Conservation (phyloP, 2,797 vertebrate species). For the Chelmon rostratus region DNA sequence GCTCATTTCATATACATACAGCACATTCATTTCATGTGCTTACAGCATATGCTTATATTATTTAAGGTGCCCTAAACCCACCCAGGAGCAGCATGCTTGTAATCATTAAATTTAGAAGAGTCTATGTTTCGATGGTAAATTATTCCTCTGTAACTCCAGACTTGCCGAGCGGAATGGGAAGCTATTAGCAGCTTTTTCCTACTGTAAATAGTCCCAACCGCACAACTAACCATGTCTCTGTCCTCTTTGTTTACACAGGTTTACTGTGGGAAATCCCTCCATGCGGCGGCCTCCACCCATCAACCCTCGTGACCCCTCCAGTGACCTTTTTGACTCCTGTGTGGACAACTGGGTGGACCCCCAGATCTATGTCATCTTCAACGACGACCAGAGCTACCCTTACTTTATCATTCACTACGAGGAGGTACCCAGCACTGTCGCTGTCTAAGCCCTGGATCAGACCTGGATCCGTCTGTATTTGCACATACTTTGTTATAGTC, state of each 20-base stretch:
- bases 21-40: constrained; percentile 28
- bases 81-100: constrained; percentile 28
- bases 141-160: constrained; percentile 10
- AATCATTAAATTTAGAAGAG: constrained; percentile 46
- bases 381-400: constrained; percentile 99
- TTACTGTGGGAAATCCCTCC: constrained; percentile 95
- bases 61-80: constrained; percentile 33
- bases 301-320: constrained; percentile 92
- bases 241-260: constrained; percentile 71
- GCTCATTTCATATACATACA: constrained; percentile 46
- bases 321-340: constrained; percentile 98
- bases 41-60: constrained; percentile 43
- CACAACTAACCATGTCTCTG: not conserved
- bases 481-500: constrained; percentile 54
- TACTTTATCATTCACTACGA: constrained; percentile 99
- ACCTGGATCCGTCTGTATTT: constrained; percentile 42
- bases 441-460: constrained; percentile 83
- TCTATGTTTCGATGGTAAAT: constrained; percentile 30
- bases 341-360: constrained; percentile 99
- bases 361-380: constrained; percentile 99
- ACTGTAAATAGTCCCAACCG: not conserved
- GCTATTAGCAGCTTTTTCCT: not conserved
- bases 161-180: constrained; percentile 1
- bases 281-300: constrained; percentile 97
- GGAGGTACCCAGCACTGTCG: constrained; percentile 94